Conservation (phyloP, 1,140 invertebrate genomes). For the Diprion similis region DNA sequence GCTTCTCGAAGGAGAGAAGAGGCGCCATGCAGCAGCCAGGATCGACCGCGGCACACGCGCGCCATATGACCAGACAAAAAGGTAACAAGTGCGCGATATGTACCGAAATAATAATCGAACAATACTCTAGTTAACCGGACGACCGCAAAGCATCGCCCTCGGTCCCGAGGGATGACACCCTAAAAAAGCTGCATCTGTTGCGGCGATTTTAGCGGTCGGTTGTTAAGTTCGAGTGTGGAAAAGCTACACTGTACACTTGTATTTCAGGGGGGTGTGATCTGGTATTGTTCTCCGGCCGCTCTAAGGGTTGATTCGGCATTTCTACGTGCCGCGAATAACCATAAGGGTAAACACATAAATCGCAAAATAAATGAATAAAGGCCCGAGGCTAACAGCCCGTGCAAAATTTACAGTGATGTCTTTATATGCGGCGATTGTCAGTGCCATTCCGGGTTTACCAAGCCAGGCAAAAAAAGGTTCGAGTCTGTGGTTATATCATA, state of each 20-base stretch:
- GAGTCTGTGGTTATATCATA: too few relatives aligned
- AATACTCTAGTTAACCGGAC: slow-evolving; percentile 60
- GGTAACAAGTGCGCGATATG: slow-evolving; percentile 64
- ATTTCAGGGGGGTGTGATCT: slow-evolving; percentile 27
- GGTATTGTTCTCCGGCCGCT: slow-evolving; percentile 22
- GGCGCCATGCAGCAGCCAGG: background rate
- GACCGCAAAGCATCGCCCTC: slow-evolving; percentile 38
- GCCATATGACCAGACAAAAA: slow-evolving; percentile 55
- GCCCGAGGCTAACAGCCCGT: slow-evolving; percentile 35
- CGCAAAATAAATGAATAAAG: slow-evolving; percentile 25
- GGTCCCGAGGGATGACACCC: background rate
- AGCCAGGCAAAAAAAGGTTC: too few relatives aligned
- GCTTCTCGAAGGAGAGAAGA: background rate
- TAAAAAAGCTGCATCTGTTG: slow-evolving; percentile 39
- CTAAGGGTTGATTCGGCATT: slow-evolving; percentile 16
- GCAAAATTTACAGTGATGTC: slow-evolving; percentile 37
- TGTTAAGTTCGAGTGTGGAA: slow-evolving; percentile 13
- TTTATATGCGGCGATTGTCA: background rate
- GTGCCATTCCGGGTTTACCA: too few relatives aligned
- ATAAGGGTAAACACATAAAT: slow-evolving; percentile 39
- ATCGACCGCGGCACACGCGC: slow-evolving; percentile 13
- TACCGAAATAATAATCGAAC: slow-evolving; percentile 64
- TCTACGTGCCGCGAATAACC: slow-evolving; percentile 15
- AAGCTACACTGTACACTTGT: slow-evolving; percentile 13
- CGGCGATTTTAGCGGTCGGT: slow-evolving; percentile 17